Base-by-base conservation (phyloP, 2,113 vertebrate genomes). In the Trogon melanurus region DNA sequence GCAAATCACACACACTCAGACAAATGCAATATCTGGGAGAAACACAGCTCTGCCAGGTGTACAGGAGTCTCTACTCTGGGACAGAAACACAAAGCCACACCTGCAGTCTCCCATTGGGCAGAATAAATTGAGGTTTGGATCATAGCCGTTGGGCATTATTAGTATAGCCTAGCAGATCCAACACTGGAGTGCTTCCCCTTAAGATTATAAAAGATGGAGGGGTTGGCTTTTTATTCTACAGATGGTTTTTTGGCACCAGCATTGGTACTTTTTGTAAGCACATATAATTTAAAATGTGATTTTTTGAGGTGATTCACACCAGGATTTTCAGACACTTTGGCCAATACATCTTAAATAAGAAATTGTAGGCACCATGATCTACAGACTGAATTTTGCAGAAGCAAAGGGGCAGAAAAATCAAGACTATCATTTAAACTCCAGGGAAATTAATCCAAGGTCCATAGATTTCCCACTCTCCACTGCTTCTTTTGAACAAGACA, bases 361-460 rank as follows among this genome's bases (percentile, higher is more conserved):
- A 70, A 88, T 13, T 80, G 20, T 20, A 90, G 38, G 21, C 44
- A 85, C 5, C 6, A 19, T 71, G 60, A 85, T 58, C 60, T 85
- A 50, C 38, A 78, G 48, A 57, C 20, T 84, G 48, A 95, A 69
- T 82, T 88, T 67, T 44, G 11, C 18, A 82, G 58, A 61, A 89
- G n/a, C 6, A 88, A 88, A 86, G 8, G 7, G 9, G 32, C 5
- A 3, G 17, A 72, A 69, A 47, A 47, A 44, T 13, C 53, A 70
- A 38, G 45, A 80, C 10, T 71, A 83, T 51, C 10, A 61, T 67
- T 96, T 67, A 67, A 90, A 38, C 67, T 86, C 64, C 34, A 79
- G 61, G 73, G 85, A 90, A 90, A 87, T 86, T 79, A 95, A 93
- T 51, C 53, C 61, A 93, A 94, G 76, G 61, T 65, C 65, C 48